Evolutionary conservation across 2,888 invertebrate species (phyloP).

Genomic region (Leucania comma): DNA sequence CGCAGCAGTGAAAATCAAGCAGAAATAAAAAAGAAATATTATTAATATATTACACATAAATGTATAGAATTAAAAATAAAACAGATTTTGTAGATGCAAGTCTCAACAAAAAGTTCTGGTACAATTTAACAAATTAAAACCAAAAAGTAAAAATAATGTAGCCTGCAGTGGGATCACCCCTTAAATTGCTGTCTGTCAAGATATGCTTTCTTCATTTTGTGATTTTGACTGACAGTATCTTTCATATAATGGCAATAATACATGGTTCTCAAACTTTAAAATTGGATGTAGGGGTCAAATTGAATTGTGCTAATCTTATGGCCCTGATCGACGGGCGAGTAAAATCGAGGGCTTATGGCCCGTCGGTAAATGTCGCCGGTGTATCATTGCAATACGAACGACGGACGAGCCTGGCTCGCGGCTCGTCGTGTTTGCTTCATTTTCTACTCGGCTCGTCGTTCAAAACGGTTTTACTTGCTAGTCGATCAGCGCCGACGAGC

Average conservation of each 20-base stretch:
- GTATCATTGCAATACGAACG: too few relatives aligned
- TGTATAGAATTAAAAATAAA: neutral
- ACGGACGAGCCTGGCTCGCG: too few relatives aligned
- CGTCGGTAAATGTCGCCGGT: too few relatives aligned
- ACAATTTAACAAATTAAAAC: neutral
- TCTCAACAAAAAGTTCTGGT: neutral
- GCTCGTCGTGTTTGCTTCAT: too few relatives aligned
- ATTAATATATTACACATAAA: too few relatives aligned
- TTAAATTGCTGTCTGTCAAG: conserved; percentile 29
- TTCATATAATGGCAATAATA: neutral
- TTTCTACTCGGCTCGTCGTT: too few relatives aligned
- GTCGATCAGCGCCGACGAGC: too few relatives aligned
- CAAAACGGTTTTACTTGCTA: too few relatives aligned
- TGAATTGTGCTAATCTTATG: neutral
- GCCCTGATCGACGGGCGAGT: too few relatives aligned
- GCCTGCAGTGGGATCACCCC: conserved; percentile 46
- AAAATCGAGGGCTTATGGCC: too few relatives aligned
- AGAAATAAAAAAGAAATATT: neutral
- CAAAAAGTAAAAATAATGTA: neutral
- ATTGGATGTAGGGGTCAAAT: neutral
- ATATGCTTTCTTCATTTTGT: conserved; percentile 1
- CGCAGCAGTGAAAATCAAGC: neutral
- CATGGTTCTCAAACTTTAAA: neutral
- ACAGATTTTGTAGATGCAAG: neutral
- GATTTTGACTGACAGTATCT: conserved; percentile 24